Evolutionary conservation across 1,140 invertebrate species (phyloP).

Genomic region (Wiebesia pumilae): DNA sequence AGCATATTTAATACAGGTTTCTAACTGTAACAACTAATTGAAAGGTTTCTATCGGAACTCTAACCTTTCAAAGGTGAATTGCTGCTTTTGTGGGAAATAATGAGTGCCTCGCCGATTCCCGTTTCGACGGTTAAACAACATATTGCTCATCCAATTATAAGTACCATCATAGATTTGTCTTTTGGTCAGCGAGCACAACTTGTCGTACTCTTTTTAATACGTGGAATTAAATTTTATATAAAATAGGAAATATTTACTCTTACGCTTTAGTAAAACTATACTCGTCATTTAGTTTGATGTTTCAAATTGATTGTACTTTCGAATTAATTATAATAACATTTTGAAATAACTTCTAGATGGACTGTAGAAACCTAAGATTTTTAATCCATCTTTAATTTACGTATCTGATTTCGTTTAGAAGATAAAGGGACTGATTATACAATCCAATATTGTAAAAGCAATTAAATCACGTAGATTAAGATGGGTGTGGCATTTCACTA

Average conservation of each 20-base stretch:
- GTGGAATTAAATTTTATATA: not conserved
- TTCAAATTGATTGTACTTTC: too few species aligned
- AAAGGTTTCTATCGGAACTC: too few species aligned
- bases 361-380: not conserved
- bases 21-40: too few species aligned
- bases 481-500: not conserved
- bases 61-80: not conserved
- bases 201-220: not conserved
- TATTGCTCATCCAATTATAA: not conserved
- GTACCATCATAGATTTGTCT: not conserved
- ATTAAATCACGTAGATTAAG: not conserved
- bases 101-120: not conserved
- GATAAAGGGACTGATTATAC: not conserved
- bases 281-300: too few species aligned
- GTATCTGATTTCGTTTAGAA: not conserved
- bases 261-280: too few species aligned
- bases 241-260: too few species aligned
- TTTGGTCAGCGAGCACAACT: not conserved
- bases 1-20: too few species aligned
- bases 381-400: not conserved
- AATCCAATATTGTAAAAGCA: not conserved
- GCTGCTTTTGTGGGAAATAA: not conserved
- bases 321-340: not conserved
- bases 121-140: not conserved
- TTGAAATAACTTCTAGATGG: not conserved